Evolutionary conservation across 2,888 invertebrate species (phyloP).

Genomic region (Acholoe squamosa): DNA sequence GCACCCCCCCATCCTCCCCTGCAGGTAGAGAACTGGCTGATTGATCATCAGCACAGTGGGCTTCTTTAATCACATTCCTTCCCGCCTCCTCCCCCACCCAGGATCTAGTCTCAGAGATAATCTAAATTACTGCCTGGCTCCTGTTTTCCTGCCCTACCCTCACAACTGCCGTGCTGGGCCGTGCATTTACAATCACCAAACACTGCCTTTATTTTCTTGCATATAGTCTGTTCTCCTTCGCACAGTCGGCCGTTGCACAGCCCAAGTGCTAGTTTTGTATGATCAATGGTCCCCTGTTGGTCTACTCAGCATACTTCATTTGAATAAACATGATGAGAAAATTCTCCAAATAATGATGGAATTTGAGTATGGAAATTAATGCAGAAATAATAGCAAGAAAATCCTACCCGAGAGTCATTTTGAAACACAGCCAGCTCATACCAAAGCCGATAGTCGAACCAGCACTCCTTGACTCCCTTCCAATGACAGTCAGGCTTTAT

Average conservation of each 20-base stretch:
- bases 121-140: slow-evolving; percentile 18
- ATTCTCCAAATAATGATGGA: too few relatives aligned
- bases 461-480: too few relatives aligned
- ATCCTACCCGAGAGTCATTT: too few relatives aligned
- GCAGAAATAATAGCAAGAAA: too few relatives aligned
- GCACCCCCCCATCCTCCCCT: too few relatives aligned
- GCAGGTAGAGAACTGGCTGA: not conserved
- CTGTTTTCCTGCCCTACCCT: not conserved
- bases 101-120: not conserved
- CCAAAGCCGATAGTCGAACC: too few relatives aligned
- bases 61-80: not conserved
- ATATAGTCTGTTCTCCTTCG: not conserved
- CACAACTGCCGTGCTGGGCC: not conserved
- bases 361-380: too few relatives aligned
- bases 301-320: too few relatives aligned
- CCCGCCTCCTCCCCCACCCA: not conserved
- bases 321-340: too few relatives aligned
- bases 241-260: not conserved
- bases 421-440: too few relatives aligned
- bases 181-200: not conserved
- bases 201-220: not conserved
- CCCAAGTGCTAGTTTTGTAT: not conserved
- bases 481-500: too few relatives aligned
- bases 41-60: not conserved
- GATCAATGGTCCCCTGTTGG: not conserved